Evolutionary conservation across 1,140 invertebrate genomes (phyloP).

Genomic region (Eueides isabella): DNA sequence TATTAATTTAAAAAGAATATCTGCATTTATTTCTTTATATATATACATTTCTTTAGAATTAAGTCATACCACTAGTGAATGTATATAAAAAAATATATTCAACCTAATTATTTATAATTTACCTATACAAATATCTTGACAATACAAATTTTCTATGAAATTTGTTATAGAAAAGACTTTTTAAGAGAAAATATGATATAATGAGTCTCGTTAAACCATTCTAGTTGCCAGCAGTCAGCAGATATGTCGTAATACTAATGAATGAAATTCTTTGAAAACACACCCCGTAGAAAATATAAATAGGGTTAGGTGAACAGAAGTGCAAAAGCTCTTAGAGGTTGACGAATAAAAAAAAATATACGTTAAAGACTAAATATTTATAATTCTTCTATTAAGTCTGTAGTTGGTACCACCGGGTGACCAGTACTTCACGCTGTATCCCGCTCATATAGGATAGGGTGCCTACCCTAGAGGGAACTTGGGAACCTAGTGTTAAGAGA

Average conservation of each 20-base stretch:
- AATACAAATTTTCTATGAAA: not conserved
- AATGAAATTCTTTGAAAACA: constrained; percentile 9
- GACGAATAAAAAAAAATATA: not conserved
- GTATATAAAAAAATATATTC: not conserved
- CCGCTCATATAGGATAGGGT: too few species aligned
- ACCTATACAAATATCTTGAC: not conserved
- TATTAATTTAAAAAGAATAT: too few species aligned
- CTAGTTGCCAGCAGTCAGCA: not conserved
- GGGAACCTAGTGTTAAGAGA: too few species aligned
- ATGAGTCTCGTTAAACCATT: not conserved
- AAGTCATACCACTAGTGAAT: not conserved
- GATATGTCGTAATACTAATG: constrained; percentile 4
- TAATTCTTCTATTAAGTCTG: not conserved
- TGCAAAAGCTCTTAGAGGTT: not conserved
- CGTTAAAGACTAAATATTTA: not conserved
- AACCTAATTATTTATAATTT: not conserved
- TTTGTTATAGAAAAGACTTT: not conserved
- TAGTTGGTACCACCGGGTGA: too few species aligned
- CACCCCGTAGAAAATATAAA: not conserved
- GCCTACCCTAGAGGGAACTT: too few species aligned
- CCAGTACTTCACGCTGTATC: too few species aligned
- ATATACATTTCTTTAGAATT: too few species aligned
- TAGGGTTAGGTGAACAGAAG: not conserved
- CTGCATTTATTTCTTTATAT: too few species aligned
- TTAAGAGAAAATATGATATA: not conserved